phyloP scores from a whole-genome alignment of 2,797 vertebrate species.

The Melanotaenia trifasciata region DNA sequence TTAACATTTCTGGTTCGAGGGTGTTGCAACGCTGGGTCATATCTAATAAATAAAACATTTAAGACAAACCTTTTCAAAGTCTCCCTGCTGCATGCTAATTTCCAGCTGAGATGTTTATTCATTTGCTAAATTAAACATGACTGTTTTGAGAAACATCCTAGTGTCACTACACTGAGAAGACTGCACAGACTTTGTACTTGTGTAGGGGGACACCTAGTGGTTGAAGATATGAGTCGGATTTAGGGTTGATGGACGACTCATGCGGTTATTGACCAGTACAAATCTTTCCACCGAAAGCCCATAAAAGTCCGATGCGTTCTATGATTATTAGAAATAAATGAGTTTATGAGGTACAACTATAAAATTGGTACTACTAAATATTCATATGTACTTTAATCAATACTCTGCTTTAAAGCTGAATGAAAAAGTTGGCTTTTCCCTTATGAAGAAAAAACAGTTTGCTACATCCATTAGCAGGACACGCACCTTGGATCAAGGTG shows the following conservation, averaged over 20 bases:
- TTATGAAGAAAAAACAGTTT: neutral
- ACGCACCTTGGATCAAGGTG: slow-evolving; percentile 28
- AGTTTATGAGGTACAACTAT: neutral
- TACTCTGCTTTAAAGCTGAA: neutral
- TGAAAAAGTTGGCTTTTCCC: neutral
- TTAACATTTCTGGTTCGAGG: slow-evolving; percentile 55
- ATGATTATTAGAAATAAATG: neutral
- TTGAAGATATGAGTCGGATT: neutral
- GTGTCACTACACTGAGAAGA: slow-evolving; percentile 5
- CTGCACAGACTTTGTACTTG: slow-evolving; percentile 54
- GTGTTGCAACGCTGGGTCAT: slow-evolving; percentile 49
- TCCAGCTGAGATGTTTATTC: slow-evolving; percentile 72
- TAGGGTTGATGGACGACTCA: neutral
- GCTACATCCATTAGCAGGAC: slow-evolving; percentile 24
- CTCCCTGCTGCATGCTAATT: slow-evolving; percentile 64
- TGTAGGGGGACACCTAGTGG: slow-evolving; percentile 79
- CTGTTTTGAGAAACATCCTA: slow-evolving; percentile 50
- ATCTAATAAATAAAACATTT: slow-evolving; percentile 74
- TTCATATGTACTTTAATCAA: neutral
- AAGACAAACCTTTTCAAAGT: slow-evolving; percentile 68
- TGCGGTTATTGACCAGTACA: neutral
- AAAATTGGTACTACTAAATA: neutral
- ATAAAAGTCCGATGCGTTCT: neutral
- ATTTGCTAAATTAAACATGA: slow-evolving; percentile 68
- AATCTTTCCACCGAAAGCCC: neutral